These are phyloP conservation scores for Ceratitis capitata DNA, from an alignment of 1,140 invertebrate species.

Conservation along the genomic window DNA sequence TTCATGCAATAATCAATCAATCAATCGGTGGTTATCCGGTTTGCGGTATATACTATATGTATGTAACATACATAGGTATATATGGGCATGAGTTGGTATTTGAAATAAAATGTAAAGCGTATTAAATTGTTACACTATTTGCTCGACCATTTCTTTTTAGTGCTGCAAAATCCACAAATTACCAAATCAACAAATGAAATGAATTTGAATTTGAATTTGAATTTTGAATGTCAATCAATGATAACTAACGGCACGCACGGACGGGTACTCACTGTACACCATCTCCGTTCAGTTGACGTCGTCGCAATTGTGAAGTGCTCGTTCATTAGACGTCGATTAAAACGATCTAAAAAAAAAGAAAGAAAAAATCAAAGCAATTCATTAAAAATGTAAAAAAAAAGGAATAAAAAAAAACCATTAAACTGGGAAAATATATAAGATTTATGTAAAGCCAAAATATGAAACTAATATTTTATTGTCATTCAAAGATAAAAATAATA, in stretches of 20 bases:
- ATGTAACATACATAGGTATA: too few species aligned
- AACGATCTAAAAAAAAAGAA: neutral
- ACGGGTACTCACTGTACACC: too few species aligned
- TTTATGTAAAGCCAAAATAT: slow-evolving; percentile 22
- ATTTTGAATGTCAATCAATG: neutral
- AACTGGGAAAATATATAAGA: neutral
- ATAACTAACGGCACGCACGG: too few species aligned
- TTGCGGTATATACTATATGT: too few species aligned
- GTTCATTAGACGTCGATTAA: neutral
- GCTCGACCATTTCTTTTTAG: slow-evolving; percentile 36
- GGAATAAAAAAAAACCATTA: neutral
- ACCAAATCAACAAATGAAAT: slow-evolving; percentile 18
- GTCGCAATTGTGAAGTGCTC: neutral
- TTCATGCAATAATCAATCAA: too few species aligned
- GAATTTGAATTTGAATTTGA: neutral
- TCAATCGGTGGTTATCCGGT: slow-evolving; percentile 4
- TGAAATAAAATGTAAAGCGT: slow-evolving; percentile 16
- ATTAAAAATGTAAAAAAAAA: neutral
- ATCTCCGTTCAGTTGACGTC: too few species aligned
- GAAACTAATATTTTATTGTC: slow-evolving; percentile 34
- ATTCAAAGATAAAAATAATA: slow-evolving; percentile 1
- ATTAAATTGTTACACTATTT: slow-evolving; percentile 33
- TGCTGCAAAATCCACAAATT: slow-evolving; percentile 33
- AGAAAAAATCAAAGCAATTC: neutral
- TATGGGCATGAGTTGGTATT: slow-evolving; percentile 19